phyloP scores from a whole-genome alignment of 2,888 invertebrate species.

The Microplitis deprimator region DNA sequence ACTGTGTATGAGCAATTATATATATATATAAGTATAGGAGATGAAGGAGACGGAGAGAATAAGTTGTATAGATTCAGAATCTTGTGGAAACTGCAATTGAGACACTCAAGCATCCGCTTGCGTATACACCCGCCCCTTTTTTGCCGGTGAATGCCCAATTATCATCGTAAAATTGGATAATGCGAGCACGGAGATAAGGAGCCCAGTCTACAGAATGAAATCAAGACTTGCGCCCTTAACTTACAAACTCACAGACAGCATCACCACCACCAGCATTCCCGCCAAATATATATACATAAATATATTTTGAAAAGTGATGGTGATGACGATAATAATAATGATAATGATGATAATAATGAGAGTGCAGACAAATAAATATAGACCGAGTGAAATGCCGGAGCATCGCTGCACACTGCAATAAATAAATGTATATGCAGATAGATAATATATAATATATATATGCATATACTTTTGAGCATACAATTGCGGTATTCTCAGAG shows the following conservation, averaged over 20 bases:
- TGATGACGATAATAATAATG: conserved; percentile 22
- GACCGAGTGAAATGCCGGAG: conserved; percentile 13
- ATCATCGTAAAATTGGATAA: conserved; percentile 68
- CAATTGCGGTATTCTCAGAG: conserved; percentile 44
- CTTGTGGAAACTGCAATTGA: conserved; percentile 37
- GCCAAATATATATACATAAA: conserved; percentile 34
- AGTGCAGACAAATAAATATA: conserved; percentile 24
- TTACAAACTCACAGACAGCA: conserved; percentile 38
- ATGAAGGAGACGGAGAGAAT: background rate
- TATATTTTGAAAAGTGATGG: conserved; percentile 22
- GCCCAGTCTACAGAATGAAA: conserved; percentile 36
- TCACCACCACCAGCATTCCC: too few species aligned
- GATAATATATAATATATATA: too few species aligned
- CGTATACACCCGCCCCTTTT: conserved; percentile 35
- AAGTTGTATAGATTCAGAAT: conserved; percentile 9
- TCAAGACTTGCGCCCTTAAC: conserved; percentile 27
- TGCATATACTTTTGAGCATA: conserved; percentile 3
- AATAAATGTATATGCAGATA: too few species aligned
- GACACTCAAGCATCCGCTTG: conserved; percentile 21
- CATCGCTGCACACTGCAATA: background rate
- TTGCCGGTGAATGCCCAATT: conserved; percentile 64
- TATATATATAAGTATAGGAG: background rate
- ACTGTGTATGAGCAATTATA: background rate
- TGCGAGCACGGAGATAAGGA: conserved; percentile 44
- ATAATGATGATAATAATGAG: conserved; percentile 32